These are phyloP conservation scores for Equus przewalskii DNA, from an alignment of 2,113 vertebrate species.

Conservation along the genomic window DNA sequence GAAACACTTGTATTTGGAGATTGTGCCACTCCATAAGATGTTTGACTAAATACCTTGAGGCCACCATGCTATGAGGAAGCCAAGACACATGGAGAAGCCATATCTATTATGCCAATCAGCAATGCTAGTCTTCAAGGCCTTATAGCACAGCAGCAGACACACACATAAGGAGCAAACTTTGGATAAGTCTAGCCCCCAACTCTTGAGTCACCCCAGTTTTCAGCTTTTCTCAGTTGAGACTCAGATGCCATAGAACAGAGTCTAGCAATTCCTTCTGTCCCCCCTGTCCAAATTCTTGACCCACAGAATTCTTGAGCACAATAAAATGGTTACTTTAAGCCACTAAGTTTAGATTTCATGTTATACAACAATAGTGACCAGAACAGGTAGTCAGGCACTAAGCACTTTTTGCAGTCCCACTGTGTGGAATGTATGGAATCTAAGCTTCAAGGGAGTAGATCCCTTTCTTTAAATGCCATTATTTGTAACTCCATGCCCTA, in stretches of 20 bases:
- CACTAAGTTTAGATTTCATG: not conserved
- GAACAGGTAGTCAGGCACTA: not conserved
- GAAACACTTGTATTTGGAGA: not conserved
- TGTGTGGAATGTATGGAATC: not conserved
- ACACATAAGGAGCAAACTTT: not conserved
- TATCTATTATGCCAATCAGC: rapidly evolving
- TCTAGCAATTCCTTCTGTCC: not conserved
- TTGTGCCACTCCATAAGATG: not conserved
- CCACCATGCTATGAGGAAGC: not conserved
- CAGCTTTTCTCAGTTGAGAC: not conserved
- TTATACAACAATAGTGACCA: not conserved
- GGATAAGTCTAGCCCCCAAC: not conserved
- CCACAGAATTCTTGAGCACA: not conserved
- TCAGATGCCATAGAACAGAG: not conserved
- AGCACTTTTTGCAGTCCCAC: not conserved
- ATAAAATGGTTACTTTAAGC: not conserved
- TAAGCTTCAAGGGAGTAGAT: not conserved
- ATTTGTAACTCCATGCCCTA: not conserved
- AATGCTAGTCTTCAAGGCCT: not conserved
- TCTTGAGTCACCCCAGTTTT: not conserved
- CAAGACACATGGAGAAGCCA: not conserved
- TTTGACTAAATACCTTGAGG: not conserved
- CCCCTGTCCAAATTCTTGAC: not conserved
- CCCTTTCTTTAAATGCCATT: not conserved
- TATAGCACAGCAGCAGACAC: not conserved